These are phyloP conservation scores for Hyles vespertilio DNA, from an alignment of 1,140 invertebrate species.

Conservation along the genomic window DNA sequence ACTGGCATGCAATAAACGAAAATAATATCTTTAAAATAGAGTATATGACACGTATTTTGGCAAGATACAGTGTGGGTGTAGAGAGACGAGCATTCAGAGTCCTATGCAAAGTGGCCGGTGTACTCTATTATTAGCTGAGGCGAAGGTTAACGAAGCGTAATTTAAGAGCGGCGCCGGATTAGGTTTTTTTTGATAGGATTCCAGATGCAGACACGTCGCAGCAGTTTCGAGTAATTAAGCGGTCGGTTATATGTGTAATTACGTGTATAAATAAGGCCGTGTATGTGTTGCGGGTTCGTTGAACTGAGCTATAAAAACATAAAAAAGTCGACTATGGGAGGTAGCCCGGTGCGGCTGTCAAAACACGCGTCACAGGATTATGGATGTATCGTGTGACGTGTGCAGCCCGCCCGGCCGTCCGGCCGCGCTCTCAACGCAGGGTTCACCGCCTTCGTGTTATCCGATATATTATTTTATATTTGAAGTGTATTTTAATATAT, in stretches of 20 bases:
- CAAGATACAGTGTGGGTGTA: conserved; percentile 49
- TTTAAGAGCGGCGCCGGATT: conserved; percentile 52
- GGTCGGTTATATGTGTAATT: conserved; percentile 63
- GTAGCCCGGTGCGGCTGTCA: conserved; percentile 52
- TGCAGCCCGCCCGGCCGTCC: conserved; percentile 28
- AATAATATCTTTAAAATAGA: conserved; percentile 31
- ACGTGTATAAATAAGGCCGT: conserved; percentile 56
- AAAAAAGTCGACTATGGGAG: conserved; percentile 48
- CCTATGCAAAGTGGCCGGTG: conserved; percentile 29
- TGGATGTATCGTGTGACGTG: conserved; percentile 45
- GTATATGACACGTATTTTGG: conserved; percentile 46
- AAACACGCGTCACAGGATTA: conserved; percentile 68
- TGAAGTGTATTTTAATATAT: too few relatives aligned
- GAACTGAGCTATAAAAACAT: conserved; percentile 42
- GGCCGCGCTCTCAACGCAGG: conserved; percentile 12
- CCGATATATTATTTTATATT: too few relatives aligned
- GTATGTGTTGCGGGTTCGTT: conserved; percentile 43
- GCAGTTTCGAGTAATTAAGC: conserved; percentile 67
- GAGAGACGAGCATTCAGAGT: conserved; percentile 42
- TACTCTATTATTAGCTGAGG: conserved; percentile 40
- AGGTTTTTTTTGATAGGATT: conserved; percentile 45
- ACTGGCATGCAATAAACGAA: conserved; percentile 14
- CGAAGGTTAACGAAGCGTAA: conserved; percentile 51
- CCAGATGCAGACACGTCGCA: conserved; percentile 38
- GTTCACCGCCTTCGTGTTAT: conserved; percentile 3